These are phyloP conservation scores for Poeciliopsis presidionis DNA, from an alignment of 2,797 vertebrate species.

Conservation along the genomic window DNA sequence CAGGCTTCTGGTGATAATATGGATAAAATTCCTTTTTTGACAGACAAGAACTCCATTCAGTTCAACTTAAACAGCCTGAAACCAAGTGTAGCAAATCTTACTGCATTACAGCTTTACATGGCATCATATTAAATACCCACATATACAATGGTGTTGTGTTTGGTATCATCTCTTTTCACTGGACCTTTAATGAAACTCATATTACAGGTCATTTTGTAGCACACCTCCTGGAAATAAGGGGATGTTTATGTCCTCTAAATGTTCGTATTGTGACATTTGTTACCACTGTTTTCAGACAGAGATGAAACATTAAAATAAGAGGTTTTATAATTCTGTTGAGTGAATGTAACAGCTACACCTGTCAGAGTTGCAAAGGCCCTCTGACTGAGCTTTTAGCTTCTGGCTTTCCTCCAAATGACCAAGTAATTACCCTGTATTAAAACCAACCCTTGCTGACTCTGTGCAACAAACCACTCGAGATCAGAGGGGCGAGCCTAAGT, in stretches of 20 bases:
- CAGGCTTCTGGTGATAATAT: not conserved
- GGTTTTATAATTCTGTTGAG: constrained; percentile 7
- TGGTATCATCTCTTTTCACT: not conserved
- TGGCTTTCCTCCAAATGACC: constrained; percentile 21
- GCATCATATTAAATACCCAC: not conserved
- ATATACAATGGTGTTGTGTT: not conserved
- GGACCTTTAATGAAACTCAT: not conserved
- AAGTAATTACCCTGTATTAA: constrained; percentile 32
- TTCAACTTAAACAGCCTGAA: not conserved
- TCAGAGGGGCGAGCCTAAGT: constrained; percentile 5
- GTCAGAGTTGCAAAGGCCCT: constrained; percentile 2
- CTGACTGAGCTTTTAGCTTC: constrained; percentile 25
- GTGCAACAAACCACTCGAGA: constrained; percentile 7
- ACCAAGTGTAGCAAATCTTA: not conserved
- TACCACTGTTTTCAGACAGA: constrained; percentile 2
- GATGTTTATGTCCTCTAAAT: not conserved
- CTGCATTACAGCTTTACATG: not conserved
- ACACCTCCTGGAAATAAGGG: not conserved
- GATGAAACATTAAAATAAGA: not conserved
- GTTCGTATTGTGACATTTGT: not conserved
- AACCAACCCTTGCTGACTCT: constrained; percentile 14
- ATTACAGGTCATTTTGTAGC: not conserved
- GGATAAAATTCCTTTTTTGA: not conserved
- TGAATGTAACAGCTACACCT: constrained; percentile 17
- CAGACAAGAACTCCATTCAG: not conserved